Evolutionary conservation across 2,888 invertebrate genomes (phyloP).

Genomic region (Caenorhabditis sulstoni): DNA sequence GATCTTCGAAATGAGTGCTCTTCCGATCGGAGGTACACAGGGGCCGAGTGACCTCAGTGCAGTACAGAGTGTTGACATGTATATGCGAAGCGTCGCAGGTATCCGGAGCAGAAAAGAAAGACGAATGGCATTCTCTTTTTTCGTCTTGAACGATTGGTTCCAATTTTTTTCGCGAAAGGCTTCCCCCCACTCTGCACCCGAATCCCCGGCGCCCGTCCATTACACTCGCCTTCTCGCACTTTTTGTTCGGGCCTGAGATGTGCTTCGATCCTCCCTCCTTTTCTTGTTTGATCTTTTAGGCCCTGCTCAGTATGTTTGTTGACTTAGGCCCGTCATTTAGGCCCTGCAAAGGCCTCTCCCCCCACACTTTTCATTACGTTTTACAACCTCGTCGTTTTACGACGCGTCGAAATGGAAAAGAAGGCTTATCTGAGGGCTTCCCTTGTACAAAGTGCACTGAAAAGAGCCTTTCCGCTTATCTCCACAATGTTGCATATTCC

Average conservation of each 20-base stretch:
- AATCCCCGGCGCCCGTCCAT: too few relatives aligned
- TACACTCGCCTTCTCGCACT: conserved; percentile 6
- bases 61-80: too few relatives aligned
- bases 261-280: background rate
- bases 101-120: too few relatives aligned
- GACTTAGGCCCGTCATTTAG: conserved; percentile 12
- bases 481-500: conserved; percentile 22
- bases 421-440: background rate
- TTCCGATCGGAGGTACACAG: too few relatives aligned
- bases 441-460: too few relatives aligned
- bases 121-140: background rate
- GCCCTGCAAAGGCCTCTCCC: conserved; percentile 24
- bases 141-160: too few relatives aligned
- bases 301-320: conserved; percentile 1
- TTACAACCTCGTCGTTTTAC: conserved; percentile 15
- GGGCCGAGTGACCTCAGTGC: too few relatives aligned
- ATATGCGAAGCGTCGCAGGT: too few relatives aligned
- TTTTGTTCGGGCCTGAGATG: background rate
- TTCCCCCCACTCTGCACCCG: background rate
- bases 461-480: too few relatives aligned
- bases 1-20: background rate
- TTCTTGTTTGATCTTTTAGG: background rate
- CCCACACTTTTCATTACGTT: conserved; percentile 42
- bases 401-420: conserved; percentile 2
- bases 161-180: background rate